Conservation (phyloP, 2,113 vertebrate genomes). For the Perognathus longimembris region DNA sequence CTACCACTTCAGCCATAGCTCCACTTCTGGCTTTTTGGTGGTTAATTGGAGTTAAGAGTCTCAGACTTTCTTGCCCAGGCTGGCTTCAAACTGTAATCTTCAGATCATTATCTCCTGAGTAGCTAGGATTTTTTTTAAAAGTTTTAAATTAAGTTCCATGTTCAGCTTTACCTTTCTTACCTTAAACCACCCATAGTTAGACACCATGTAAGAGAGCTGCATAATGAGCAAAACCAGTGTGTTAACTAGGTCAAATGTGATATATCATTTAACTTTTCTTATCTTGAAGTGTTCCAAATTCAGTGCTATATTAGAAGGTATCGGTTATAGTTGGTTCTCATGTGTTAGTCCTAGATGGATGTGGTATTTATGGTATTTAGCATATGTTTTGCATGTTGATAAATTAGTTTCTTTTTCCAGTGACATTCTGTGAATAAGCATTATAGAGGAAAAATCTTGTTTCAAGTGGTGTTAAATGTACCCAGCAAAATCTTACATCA, state of each 20-base stretch:
- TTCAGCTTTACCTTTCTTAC: conserved; percentile 28
- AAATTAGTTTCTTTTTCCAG: conserved; percentile 79
- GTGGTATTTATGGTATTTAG: conserved; percentile 82
- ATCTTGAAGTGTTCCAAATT: conserved; percentile 71
- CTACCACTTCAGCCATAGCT: no score
- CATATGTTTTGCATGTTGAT: conserved; percentile 84
- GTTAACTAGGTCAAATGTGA: conserved; percentile 66
- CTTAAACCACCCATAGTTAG: not conserved
- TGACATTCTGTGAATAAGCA: conserved; percentile 86
- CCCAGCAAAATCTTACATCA: conserved; percentile 84
- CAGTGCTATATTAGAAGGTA: conserved; percentile 81
- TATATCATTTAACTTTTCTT: conserved; percentile 72
- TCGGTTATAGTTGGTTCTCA: conserved; percentile 76
- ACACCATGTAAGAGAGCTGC: conserved; percentile 38
- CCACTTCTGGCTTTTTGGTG: no score
- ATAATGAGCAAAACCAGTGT: conserved; percentile 31
- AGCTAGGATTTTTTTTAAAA: no score
- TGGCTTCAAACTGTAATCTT: no score
- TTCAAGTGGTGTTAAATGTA: conserved; percentile 85
- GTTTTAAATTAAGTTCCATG: not conserved
- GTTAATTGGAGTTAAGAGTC: no score
- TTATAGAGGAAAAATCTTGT: conserved; percentile 82
- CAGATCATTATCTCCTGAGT: no score
- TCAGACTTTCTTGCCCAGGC: no score
- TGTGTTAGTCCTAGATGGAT: conserved; percentile 82